These are phyloP conservation scores for Diadophis punctatus DNA, from an alignment of 2,113 vertebrate genomes.

Conservation along the genomic window DNA sequence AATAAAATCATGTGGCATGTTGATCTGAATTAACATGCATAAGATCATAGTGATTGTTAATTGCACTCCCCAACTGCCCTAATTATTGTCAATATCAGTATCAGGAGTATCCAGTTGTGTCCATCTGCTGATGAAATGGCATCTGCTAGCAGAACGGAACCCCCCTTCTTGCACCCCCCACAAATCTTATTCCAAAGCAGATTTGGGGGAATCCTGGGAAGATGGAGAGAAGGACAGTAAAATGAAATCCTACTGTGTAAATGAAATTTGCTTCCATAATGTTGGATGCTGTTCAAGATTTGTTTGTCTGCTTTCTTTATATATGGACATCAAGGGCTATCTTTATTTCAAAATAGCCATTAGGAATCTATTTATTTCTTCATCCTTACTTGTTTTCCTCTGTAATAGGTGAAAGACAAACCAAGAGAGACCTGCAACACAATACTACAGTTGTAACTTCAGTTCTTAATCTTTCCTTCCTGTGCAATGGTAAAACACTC, in stretches of 20 bases:
- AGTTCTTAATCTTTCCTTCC: not conserved
- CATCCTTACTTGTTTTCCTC: not conserved
- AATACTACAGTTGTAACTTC: not conserved
- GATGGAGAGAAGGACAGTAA: not conserved
- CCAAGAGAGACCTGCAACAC: not conserved
- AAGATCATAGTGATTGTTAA: not conserved
- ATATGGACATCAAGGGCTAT: not conserved
- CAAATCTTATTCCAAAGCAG: not conserved
- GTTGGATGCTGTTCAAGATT: not conserved
- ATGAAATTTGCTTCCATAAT: not conserved
- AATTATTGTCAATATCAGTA: not conserved
- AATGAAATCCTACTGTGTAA: not conserved
- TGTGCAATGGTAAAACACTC: not conserved
- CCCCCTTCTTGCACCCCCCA: not conserved
- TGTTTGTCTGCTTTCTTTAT: not conserved
- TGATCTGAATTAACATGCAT: not conserved
- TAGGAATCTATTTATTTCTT: not conserved
- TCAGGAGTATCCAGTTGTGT: not conserved
- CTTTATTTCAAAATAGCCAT: not conserved
- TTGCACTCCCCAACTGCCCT: not conserved
- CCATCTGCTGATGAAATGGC: not conserved
- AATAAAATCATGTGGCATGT: not conserved
- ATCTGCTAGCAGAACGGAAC: not conserved
- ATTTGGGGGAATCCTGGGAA: not conserved
- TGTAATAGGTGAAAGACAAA: not conserved